Conservation (phyloP, 2,113 vertebrate species). For the Geothlypis trichas region DNA sequence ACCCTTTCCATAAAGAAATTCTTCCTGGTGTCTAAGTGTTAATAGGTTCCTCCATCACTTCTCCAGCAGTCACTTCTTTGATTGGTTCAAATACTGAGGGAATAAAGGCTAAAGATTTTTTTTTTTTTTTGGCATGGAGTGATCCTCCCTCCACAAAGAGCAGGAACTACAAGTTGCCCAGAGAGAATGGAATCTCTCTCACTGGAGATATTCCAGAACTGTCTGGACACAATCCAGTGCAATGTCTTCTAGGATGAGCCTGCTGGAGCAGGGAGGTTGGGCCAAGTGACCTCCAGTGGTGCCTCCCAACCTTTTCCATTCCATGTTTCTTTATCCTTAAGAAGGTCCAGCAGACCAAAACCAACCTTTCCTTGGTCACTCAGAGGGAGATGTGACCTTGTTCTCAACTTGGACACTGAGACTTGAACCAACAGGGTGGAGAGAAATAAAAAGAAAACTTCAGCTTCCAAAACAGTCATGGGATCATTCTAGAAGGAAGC, state of each 20-base stretch:
- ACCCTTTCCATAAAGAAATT: not conserved
- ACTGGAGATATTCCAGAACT: not conserved
- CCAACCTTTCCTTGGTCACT: not conserved
- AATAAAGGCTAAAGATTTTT: not conserved
- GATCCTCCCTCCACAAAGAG: not conserved
- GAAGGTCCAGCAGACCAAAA: not conserved
- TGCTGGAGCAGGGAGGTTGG: not conserved
- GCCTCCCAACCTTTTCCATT: not conserved
- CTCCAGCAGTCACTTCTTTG: fast-evolving
- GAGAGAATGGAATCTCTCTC: not conserved
- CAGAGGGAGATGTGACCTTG: not conserved
- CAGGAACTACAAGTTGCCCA: not conserved
- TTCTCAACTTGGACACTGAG: not conserved
- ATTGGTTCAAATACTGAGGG: not conserved
- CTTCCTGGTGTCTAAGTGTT: not conserved
- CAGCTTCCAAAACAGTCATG: not conserved
- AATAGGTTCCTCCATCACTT: not conserved
- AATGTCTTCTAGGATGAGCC: not conserved
- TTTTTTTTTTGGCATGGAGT: not conserved
- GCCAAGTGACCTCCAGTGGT: not conserved
- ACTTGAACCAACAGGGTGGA: not conserved
- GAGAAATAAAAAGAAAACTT: not conserved
- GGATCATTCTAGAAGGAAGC: not conserved
- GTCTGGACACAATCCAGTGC: not conserved
- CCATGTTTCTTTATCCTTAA: not conserved